Evolutionary conservation across 2,888 invertebrate species (phyloP), one percentile per base, ranked within the genome.

Genomic region (Thysanoteuthis rhombus): DNA sequence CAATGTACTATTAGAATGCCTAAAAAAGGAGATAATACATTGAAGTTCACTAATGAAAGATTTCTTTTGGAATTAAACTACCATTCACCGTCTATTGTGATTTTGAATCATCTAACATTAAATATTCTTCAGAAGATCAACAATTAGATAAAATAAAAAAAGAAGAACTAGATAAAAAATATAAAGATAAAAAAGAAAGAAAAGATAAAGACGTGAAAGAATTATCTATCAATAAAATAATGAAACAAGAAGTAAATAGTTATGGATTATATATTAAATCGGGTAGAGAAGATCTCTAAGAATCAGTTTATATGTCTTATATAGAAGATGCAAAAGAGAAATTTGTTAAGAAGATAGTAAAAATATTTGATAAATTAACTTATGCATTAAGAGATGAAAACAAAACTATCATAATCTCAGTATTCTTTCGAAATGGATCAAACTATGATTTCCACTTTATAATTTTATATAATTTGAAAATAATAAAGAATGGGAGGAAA

Each of bases 371-470:
- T 93, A 90, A 28, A 12, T 5, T 52, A 52, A 28, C 22, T 22
- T 52, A 5, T 52, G 28, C 22, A 2, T 42, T n/a, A n/a, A n/a
- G 42, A 42, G 42, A 42, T 52, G 16, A 22, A 22, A 52, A 52
- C 16, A 28, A 52, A 75, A 52, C 93, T 8, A 94, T 94, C 93
- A 47, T 94, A 92, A 93, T 94, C 45, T 94, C 94, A 36, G 93
- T 94, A 28, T 93, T 94, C 28, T 94, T 94, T 93, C 94, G 94
- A 92, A 94, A 94, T 94, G 93, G 94, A n/a, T 92, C 89, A 42
- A 92, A 93, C 36, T 94, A 94, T 93, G 94, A 94, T 92, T 94
- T 94, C 90, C 94, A 93, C 91, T 94, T 94, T 92, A 91, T 94
- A 93, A 94, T 94, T 92, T 93, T 92, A 89, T 92, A 42, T 6